Percentiles rank a stretch among this genome's conserved stretches.
phyloP scores from a whole-genome alignment of 2,113 vertebrate species.

The Leptobrachium leishanense region DNA sequence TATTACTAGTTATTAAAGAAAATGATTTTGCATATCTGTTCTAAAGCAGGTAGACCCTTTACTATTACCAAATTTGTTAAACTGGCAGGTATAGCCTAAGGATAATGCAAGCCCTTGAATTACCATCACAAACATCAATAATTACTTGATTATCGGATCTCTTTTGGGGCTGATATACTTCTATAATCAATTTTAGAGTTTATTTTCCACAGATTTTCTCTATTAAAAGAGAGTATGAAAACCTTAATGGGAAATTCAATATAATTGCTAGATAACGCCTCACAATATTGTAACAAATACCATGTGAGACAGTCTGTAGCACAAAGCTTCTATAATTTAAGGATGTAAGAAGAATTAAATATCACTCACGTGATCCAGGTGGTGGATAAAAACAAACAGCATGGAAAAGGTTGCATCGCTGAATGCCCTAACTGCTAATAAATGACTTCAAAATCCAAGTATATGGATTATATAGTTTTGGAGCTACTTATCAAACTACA shows the following conservation, averaged over 20 bases:
- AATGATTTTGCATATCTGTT: neutral
- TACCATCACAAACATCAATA: conserved; percentile 29
- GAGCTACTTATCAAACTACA: too few species aligned
- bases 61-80: conserved; percentile 5
- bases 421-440: too few species aligned
- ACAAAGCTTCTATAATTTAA: neutral
- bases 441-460: too few species aligned
- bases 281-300: neutral
- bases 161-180: conserved; percentile 27
- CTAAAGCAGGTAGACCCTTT: neutral
- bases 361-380: too few species aligned
- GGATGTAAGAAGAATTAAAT: too few species aligned
- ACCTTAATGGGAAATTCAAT: conserved; percentile 29
- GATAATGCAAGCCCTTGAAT: neutral
- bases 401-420: too few species aligned
- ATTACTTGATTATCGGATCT: conserved; percentile 29
- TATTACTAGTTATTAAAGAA: neutral
- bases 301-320: neutral
- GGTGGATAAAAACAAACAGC: neutral
- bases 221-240: conserved; percentile 14
- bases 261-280: conserved; percentile 8
- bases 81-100: neutral
- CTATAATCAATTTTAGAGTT: conserved; percentile 25
- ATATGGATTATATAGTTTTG: too few species aligned
- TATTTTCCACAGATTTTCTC: conserved; percentile 22